Conservation (phyloP, 2,888 invertebrate species). For the Aphidius colemani region DNA sequence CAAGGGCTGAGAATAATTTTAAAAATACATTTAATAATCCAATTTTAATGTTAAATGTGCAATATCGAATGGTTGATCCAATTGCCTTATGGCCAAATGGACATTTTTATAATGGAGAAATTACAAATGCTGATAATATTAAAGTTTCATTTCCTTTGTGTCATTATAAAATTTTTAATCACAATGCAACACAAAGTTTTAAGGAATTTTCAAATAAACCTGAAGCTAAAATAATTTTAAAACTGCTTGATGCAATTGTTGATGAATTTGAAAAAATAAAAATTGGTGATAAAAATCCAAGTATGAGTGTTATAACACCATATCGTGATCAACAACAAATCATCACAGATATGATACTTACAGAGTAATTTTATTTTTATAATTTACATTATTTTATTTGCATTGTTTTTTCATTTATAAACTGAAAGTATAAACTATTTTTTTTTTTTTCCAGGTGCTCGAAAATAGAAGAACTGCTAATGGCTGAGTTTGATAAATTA, state of each 20-base stretch:
- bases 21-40: constrained; percentile 58
- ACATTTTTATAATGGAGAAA: constrained; percentile 68
- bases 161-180: constrained; percentile 68
- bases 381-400: no score
- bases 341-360: not conserved
- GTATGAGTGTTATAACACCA: constrained; percentile 73
- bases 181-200: constrained; percentile 57
- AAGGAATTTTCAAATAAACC: constrained; percentile 30
- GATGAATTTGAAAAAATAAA: constrained; percentile 43
- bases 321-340: constrained; percentile 66
- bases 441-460: no score
- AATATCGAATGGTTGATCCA: constrained; percentile 85
- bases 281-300: constrained; percentile 21
- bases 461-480: no score
- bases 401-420: no score
- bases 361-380: no score
- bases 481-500: no score
- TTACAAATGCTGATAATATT: constrained; percentile 54
- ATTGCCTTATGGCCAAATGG: constrained; percentile 80
- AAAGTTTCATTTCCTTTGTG: constrained; percentile 54
- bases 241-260: constrained; percentile 61
- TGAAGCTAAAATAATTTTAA: constrained; percentile 68
- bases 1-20: constrained; percentile 70
- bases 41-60: constrained; percentile 67
- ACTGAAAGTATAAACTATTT: no score